Evolutionary conservation across 2,888 invertebrate genomes (phyloP).

Genomic region (Pachycephus smyrnensis): DNA sequence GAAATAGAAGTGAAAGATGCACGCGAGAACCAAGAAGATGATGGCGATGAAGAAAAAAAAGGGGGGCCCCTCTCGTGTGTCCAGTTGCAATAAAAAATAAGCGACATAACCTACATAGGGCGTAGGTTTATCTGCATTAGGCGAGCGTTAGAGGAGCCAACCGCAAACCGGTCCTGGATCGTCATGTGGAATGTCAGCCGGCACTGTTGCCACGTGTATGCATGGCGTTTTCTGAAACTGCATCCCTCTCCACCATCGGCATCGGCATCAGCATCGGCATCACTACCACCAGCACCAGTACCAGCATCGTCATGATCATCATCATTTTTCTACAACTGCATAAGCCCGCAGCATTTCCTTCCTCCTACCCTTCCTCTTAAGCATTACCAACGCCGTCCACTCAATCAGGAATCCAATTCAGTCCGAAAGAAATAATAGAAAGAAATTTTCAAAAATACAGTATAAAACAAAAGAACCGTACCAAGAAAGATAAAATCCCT

Average conservation of each 20-base stretch:
- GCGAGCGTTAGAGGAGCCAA: slow-evolving; percentile 49
- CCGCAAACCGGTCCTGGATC: slow-evolving; percentile 52
- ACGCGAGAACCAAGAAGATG: background rate
- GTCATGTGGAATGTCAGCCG: slow-evolving; percentile 49
- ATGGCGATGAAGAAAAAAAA: background rate
- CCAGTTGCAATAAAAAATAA: slow-evolving; percentile 46
- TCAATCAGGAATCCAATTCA: background rate
- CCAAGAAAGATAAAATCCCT: too few species aligned
- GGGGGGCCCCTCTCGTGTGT: slow-evolving; percentile 2
- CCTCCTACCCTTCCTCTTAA: background rate
- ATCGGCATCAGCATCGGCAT: background rate
- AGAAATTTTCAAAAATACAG: background rate
- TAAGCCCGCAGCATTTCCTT: background rate
- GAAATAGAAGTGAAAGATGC: background rate
- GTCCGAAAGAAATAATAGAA: background rate
- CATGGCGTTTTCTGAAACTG: slow-evolving; percentile 49
- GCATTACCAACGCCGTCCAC: background rate
- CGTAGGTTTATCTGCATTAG: slow-evolving; percentile 47
- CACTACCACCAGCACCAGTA: background rate
- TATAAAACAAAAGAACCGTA: background rate
- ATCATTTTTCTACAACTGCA: background rate
- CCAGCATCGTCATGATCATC: background rate
- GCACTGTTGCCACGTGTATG: slow-evolving; percentile 48
- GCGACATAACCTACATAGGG: slow-evolving; percentile 41
- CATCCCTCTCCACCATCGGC: slow-evolving; percentile 30